Conservation (phyloP, 2,113 vertebrate species). For the Columba livia region DNA sequence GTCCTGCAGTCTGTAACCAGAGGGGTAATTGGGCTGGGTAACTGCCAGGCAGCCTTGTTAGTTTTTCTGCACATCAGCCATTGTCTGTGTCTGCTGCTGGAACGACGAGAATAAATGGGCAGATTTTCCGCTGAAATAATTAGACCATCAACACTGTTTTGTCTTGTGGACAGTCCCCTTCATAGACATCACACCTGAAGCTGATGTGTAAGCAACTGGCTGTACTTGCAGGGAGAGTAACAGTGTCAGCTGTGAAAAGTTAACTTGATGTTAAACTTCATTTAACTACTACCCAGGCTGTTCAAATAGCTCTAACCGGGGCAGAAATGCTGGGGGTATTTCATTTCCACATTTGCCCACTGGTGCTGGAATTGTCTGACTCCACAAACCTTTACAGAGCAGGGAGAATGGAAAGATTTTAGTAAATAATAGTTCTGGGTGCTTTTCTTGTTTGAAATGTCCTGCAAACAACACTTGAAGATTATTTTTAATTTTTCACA, state of each 20-base stretch:
- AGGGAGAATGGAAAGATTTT: background rate
- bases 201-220: background rate
- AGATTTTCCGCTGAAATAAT: conserved; percentile 20
- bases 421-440: background rate
- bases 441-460: background rate
- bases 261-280: background rate
- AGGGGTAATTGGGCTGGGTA: conserved; percentile 3
- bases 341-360: background rate
- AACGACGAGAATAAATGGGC: background rate
- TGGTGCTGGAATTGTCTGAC: background rate
- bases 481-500: background rate
- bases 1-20: background rate
- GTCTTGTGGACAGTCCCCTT: background rate
- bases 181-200: background rate
- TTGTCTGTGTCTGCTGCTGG: background rate
- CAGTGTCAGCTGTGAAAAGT: background rate
- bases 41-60: background rate
- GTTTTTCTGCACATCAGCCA: background rate
- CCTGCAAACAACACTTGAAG: background rate
- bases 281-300: background rate
- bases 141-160: background rate
- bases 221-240: background rate
- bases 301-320: background rate
- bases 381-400: background rate
- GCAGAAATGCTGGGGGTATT: background rate